phyloP scores from a whole-genome alignment of 2,113 vertebrate species.

The Bubo bubo region DNA sequence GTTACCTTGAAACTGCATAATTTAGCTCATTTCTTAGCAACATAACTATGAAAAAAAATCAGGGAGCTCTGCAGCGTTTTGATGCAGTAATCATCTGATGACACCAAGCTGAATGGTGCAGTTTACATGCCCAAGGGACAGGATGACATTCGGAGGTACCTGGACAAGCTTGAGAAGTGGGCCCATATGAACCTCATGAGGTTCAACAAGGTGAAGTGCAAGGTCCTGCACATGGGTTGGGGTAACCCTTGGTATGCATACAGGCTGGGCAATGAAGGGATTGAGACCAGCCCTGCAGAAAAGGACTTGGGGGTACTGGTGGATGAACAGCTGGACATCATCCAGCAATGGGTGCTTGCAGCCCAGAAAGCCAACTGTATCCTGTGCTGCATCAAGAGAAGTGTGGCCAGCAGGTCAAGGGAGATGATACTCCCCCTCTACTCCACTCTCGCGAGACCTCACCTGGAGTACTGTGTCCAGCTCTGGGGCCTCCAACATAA shows the following conservation, averaged over 20 bases:
- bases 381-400: background rate
- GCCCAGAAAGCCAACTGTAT: background rate
- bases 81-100: background rate
- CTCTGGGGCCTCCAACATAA: background rate
- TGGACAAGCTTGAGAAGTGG: background rate
- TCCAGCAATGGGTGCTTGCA: background rate
- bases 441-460: background rate
- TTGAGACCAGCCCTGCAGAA: background rate
- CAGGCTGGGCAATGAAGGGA: background rate
- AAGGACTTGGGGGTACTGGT: background rate
- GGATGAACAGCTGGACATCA: background rate
- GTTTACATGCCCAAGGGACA: background rate
- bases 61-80: background rate
- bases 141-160: background rate
- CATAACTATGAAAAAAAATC: background rate
- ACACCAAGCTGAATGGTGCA: background rate
- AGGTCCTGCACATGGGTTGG: too few species aligned
- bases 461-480: background rate
- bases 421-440: background rate
- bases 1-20: background rate
- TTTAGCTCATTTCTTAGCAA: background rate
- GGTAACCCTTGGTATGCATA: background rate
- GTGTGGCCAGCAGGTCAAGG: background rate
- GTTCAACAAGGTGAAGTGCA: background rate
- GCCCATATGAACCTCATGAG: background rate